phyloP scores from a whole-genome alignment of 2,797 vertebrate species.

The Tympanoctomys barrerae region DNA sequence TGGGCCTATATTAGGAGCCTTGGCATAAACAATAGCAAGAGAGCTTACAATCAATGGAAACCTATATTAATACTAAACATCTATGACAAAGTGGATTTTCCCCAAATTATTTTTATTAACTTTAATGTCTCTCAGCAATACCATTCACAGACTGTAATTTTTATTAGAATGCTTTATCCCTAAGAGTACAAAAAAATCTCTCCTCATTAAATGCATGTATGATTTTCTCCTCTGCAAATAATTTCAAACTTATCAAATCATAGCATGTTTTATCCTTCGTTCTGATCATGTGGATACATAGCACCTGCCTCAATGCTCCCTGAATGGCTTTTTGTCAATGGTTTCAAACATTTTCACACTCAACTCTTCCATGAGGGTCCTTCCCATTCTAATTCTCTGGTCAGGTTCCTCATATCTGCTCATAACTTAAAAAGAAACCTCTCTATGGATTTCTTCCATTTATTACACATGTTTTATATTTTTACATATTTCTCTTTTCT shows the following conservation, averaged over 20 bases:
- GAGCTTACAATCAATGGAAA: background rate
- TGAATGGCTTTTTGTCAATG: background rate
- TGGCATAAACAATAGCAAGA: background rate
- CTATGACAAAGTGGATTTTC: background rate
- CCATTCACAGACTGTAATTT: slow-evolving; percentile 36
- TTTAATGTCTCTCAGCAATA: slow-evolving; percentile 32
- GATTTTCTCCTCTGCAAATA: slow-evolving; percentile 9
- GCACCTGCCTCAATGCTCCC: background rate
- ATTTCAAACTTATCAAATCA: background rate
- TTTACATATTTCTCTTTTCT: background rate
- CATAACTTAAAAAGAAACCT: background rate
- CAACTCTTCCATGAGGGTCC: background rate
- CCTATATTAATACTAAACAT: background rate
- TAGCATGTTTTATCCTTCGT: background rate
- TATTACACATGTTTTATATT: background rate
- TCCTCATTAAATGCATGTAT: background rate
- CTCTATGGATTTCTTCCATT: background rate
- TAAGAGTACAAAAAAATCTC: background rate
- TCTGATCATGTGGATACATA: background rate
- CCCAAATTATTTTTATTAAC: slow-evolving; percentile 54
- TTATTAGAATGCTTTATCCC: slow-evolving; percentile 29
- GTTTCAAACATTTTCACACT: background rate
- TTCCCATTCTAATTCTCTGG: background rate
- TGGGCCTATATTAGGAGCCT: background rate
- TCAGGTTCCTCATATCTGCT: background rate